A percentile compares a stretch with the other conserved stretches of the same genome.
Conservation (phyloP, 2,113 vertebrate genomes). For the Xenopus tropicalis region DNA sequence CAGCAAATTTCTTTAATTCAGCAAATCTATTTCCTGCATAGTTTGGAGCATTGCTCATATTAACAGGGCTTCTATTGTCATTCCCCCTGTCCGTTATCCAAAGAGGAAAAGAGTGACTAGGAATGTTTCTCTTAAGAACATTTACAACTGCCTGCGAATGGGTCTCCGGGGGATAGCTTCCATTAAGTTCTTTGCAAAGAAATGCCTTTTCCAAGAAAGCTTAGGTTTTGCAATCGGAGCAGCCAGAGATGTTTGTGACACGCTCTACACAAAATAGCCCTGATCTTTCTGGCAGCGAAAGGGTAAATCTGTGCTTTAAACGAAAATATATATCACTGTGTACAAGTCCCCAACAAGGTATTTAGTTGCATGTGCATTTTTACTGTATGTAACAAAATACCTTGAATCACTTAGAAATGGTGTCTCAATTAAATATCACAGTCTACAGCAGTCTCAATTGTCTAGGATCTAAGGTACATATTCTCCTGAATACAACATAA, state of each 20-base stretch:
- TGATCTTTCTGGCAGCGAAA: slow-evolving; percentile 8
- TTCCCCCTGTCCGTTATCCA: slow-evolving; percentile 38
- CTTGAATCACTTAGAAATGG: too few species aligned
- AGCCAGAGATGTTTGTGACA: slow-evolving; percentile 26
- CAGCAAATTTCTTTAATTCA: slow-evolving; percentile 39
- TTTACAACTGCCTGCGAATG: slow-evolving; percentile 43
- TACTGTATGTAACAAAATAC: background rate
- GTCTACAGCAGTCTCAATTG: background rate
- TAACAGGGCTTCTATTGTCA: slow-evolving; percentile 45
- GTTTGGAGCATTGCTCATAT: slow-evolving; percentile 31
- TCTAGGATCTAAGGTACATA: background rate
- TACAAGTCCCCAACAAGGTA: background rate
- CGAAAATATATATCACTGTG: background rate
- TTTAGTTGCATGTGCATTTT: background rate
- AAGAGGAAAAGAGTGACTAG: slow-evolving; percentile 46
- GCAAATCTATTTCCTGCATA: slow-evolving; percentile 41
- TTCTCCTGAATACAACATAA: background rate
- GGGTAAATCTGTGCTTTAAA: slow-evolving; percentile 20
- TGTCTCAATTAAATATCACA: background rate
- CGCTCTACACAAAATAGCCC: slow-evolving; percentile 1
- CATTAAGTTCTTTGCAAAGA: slow-evolving; percentile 43
- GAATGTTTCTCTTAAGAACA: slow-evolving; percentile 44
- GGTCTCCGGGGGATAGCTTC: slow-evolving; percentile 36
- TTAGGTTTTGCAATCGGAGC: slow-evolving; percentile 33
- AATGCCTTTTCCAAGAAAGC: slow-evolving; percentile 42